Evolutionary conservation across 2,888 invertebrate species (phyloP), one percentile per base, ranked within the genome.

Genomic region (Leptinotarsa tumamoca): DNA sequence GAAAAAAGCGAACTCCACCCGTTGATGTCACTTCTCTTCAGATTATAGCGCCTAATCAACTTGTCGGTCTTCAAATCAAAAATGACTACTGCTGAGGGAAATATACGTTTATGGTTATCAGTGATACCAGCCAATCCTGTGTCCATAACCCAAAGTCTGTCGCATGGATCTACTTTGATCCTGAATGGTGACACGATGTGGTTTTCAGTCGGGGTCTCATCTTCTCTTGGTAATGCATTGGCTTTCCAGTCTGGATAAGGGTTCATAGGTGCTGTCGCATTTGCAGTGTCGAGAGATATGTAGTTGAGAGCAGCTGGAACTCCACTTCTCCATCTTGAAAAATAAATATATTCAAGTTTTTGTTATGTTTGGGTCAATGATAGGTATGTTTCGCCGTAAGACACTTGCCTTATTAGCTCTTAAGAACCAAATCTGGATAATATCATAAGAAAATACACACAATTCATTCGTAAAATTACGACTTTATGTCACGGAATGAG

Each of bases 131-230:
- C 92, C 58, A 95, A 87, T 72, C 95, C 96, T 0, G 94, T 93
- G 85, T 96, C 95, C 88, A 96, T 91, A 5, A 95, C 93, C 95
- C 96, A 96, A 10, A 96, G 90, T 66, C 96, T 91, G 86, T 95
- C 95, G 83, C 96, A 96, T 4, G 90, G 90, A 85, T 96, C 96
- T 0, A 94, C 92, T 80, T 90, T 91, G 27, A 94, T 89, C 76
- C 96, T 91, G 87, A 95, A 95, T 5, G 94, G 93, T 3, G 94
- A 95, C 70, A 94, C 89, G 63, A 95, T 91, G 0, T 92, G 91
- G 73, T 90, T 90, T 78, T 93, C 90, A 50, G 85, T 84, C 0
- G 87, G 85, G 80, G 88, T 89, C 1, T 91, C 91, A 85, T 79
- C 83, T 15, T 91, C 91, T 75, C 90, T 91, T 66, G 92, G 92